These are phyloP conservation scores for Cyanoliseus patagonus DNA, from an alignment of 2,113 vertebrate genomes.

Conservation along the genomic window DNA sequence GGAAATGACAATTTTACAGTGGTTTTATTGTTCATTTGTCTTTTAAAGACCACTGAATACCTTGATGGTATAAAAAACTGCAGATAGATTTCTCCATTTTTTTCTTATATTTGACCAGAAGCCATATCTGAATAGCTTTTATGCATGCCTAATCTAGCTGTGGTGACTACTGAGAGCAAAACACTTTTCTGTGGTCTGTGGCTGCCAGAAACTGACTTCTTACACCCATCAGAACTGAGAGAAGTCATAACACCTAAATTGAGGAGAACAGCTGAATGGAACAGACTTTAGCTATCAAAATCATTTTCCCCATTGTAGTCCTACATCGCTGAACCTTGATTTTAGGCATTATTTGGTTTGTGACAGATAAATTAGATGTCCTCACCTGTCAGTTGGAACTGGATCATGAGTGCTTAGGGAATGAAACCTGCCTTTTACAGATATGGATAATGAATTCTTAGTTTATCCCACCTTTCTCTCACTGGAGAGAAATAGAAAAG, in stretches of 20 bases:
- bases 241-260: neutral
- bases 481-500: neutral
- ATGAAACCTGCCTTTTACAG: neutral
- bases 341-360: neutral
- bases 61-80: neutral
- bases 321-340: neutral
- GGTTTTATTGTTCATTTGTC: neutral
- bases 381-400: neutral
- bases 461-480: neutral
- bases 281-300: conserved; percentile 27
- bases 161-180: neutral
- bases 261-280: neutral
- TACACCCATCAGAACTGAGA: neutral
- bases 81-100: neutral
- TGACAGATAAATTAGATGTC: neutral
- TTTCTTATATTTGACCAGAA: neutral
- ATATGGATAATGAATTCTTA: neutral
- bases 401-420: neutral
- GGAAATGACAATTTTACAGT: neutral
- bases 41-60: neutral
- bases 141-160: neutral
- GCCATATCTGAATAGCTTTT: neutral
- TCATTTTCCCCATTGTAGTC: neutral
- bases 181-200: neutral
- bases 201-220: neutral